Conservation (phyloP, 2,888 invertebrate genomes). For the Auanema freiburgensis region DNA sequence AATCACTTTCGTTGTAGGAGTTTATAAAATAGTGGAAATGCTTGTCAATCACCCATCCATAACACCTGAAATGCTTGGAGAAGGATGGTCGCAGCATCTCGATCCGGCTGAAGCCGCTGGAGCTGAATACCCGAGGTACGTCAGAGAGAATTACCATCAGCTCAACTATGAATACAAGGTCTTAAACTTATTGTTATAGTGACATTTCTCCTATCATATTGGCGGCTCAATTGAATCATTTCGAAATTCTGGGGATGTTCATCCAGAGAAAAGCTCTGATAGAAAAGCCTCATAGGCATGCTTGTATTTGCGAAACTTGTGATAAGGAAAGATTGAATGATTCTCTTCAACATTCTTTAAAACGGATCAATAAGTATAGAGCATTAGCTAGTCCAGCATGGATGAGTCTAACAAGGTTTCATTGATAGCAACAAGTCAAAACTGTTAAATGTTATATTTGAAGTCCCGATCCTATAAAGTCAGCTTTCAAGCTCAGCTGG, state of each 20-base stretch:
- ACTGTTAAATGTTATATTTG: slow-evolving; percentile 1
- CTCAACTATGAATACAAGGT: neutral
- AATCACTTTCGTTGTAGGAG: no score
- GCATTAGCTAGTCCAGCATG: slow-evolving; percentile 71
- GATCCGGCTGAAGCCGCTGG: slow-evolving; percentile 66
- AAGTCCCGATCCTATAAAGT: slow-evolving; percentile 69
- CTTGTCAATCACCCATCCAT: slow-evolving; percentile 69
- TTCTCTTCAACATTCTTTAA: slow-evolving; percentile 69
- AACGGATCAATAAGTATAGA: slow-evolving; percentile 67
- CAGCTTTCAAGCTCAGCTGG: slow-evolving; percentile 69
- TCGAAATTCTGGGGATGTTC: slow-evolving; percentile 70
- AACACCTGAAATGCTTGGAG: slow-evolving; percentile 64
- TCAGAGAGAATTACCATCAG: neutral
- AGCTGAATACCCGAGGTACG: slow-evolving; percentile 68
- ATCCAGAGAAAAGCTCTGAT: slow-evolving; percentile 64
- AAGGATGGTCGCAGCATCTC: slow-evolving; percentile 68
- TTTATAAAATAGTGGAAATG: slow-evolving; percentile 70
- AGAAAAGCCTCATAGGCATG: slow-evolving; percentile 55
- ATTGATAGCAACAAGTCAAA: no score
- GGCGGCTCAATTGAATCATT: slow-evolving; percentile 67
- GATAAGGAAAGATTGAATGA: slow-evolving; percentile 64
- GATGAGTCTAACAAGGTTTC: slow-evolving; percentile 68
- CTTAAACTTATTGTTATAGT: slow-evolving; percentile 28
- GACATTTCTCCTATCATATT: slow-evolving; percentile 61
- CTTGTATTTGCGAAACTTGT: slow-evolving; percentile 47